Evolutionary conservation across 2,888 invertebrate genomes (phyloP).

Genomic region (Caenorhabditis angaria): DNA sequence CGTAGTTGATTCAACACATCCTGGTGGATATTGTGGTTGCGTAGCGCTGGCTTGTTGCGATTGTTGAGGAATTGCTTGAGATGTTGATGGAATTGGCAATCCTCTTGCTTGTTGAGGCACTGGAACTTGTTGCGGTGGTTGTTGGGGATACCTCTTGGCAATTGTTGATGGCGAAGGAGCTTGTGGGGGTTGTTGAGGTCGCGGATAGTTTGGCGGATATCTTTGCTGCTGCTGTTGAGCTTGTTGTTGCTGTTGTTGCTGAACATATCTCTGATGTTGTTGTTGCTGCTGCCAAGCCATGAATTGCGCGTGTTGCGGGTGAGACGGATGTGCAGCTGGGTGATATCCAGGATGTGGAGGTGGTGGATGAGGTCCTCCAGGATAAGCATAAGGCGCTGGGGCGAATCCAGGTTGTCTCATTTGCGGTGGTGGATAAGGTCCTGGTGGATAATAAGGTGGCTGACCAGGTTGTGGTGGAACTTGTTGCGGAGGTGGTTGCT

Average conservation of each 20-base stretch:
- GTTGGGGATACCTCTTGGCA: background rate
- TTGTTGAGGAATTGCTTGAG: constrained; percentile 16
- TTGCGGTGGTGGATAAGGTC: constrained; percentile 14
- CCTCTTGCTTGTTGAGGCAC: constrained; percentile 5
- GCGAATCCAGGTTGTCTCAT: constrained; percentile 24
- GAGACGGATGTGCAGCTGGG: constrained; percentile 29
- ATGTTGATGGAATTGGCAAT: constrained; percentile 21
- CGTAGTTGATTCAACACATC: background rate
- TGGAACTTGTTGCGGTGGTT: constrained; percentile 4
- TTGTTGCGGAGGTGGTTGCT: constrained; percentile 7
- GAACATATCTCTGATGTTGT: constrained; percentile 15
- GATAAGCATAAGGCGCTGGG: constrained; percentile 35
- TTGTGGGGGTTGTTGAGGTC: constrained; percentile 13
- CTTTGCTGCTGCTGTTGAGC: constrained; percentile 25
- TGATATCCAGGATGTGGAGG: constrained; percentile 31
- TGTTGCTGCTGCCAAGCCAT: constrained; percentile 29
- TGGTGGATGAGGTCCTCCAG: no score
- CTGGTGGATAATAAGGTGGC: constrained; percentile 5
- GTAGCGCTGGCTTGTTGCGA: constrained; percentile 6
- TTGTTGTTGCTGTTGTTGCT: constrained; percentile 16
- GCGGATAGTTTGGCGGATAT: constrained; percentile 10
- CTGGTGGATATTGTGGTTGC: constrained; percentile 7
- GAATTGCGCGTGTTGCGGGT: constrained; percentile 57
- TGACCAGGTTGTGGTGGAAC: constrained; percentile 8
- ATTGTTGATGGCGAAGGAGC: constrained; percentile 5